Percentiles rank a stretch among this genome's conserved stretches.
Conservation (phyloP, 1,140 invertebrate species). For the Pseudoatta argentina region DNA sequence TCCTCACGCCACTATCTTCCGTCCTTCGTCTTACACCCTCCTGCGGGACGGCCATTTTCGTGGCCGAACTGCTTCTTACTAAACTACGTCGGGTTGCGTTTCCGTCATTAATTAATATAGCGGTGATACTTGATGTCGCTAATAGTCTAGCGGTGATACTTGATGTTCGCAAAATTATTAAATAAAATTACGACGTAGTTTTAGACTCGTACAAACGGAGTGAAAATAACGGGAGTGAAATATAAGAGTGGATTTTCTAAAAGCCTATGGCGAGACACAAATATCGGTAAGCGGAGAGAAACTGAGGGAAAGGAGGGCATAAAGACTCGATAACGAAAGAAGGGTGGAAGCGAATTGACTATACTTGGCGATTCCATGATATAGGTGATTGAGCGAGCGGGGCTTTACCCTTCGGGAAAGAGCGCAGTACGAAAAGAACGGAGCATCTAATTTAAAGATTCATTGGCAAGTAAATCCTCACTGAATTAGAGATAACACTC, state of each 20-base stretch:
- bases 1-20: slow-evolving; percentile 64
- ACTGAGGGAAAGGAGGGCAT: background rate
- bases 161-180: slow-evolving; percentile 3
- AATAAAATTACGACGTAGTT: background rate
- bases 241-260: slow-evolving; percentile 16
- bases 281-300: slow-evolving; percentile 33
- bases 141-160: slow-evolving; percentile 10
- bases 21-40: slow-evolving; percentile 45
- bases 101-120: slow-evolving; percentile 67
- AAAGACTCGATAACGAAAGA: slow-evolving; percentile 62
- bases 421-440: slow-evolving; percentile 66
- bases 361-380: slow-evolving; percentile 72
- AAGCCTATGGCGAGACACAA: slow-evolving; percentile 54
- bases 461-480: slow-evolving; percentile 86
- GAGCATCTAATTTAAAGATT: slow-evolving; percentile 87
- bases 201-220: background rate
- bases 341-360: slow-evolving; percentile 51
- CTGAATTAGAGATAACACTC: slow-evolving; percentile 87
- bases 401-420: slow-evolving; percentile 50
- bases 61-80: slow-evolving; percentile 45
- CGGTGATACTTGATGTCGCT: slow-evolving; percentile 27
- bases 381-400: slow-evolving; percentile 77
- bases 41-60: slow-evolving; percentile 49
- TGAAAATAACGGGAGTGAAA: slow-evolving; percentile 7
- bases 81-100: slow-evolving; percentile 16